phyloP scores from a whole-genome alignment of 2,797 vertebrate species.

The Mus caroli region DNA sequence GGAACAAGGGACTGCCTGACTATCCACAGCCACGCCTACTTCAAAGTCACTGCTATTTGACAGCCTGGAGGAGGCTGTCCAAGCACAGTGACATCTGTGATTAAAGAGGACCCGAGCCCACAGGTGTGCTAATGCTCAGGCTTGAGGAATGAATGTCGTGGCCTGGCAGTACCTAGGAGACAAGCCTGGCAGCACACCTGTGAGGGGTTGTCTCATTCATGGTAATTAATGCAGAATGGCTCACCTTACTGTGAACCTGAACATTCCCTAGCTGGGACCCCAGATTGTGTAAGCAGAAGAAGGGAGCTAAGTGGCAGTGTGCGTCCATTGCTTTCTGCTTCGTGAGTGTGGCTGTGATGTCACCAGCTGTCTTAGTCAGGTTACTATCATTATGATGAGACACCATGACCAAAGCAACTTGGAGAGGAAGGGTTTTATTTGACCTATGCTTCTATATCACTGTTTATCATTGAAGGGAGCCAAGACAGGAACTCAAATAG shows the following conservation, averaged over 20 bases:
- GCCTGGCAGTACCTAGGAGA: neutral
- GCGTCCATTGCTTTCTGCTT: neutral
- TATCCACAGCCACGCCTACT: neutral
- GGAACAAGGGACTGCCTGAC: neutral
- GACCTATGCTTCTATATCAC: neutral
- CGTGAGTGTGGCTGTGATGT: neutral
- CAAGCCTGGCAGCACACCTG: neutral
- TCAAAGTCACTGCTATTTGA: neutral
- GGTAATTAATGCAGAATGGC: neutral
- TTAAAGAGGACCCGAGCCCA: neutral
- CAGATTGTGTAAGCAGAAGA: neutral
- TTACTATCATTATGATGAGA: neutral
- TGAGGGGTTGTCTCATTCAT: neutral
- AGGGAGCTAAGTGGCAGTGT: neutral
- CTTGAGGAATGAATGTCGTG: too few species aligned
- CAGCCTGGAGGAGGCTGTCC: neutral
- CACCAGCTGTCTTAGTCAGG: neutral
- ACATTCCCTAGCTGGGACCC: neutral
- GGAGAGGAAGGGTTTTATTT: neutral
- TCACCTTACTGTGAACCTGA: neutral
- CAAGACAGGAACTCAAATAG: neutral
- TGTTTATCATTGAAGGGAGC: neutral
- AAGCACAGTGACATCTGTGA: fast-evolving
- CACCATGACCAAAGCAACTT: neutral
- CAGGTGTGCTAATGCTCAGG: too few species aligned